Evolutionary conservation across 2,797 vertebrate genomes (phyloP), one percentile per base, ranked within the genome.

Genomic region (Falco columbarius): DNA sequence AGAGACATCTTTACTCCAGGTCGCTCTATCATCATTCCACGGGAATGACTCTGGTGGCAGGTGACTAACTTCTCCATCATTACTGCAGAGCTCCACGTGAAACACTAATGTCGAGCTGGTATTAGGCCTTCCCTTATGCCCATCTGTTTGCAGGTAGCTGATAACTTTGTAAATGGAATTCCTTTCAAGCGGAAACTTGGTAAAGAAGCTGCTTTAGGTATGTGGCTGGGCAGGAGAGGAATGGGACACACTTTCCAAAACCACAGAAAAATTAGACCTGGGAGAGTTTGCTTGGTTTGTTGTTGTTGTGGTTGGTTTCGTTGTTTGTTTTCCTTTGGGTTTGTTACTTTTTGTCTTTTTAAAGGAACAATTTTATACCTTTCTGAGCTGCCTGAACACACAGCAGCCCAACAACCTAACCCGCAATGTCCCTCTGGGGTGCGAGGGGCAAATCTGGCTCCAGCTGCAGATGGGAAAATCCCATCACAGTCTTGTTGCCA

Each of bases 51-150:
- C 54, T 20, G 71, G 30, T 75, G 90, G 81, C 86, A 93, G 89
- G 86, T 96, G 83, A 92, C 81, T 32, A 90, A 85, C 90, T 87
- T 86, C 77, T 93, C 88, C 84, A 76, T 82, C 87, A 63, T 66
- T 73, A 71, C 55, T 34, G 71, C 68, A 80, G 20, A 90, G 84
- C 75, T 90, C 93, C 40, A 19, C 2, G 51, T 9, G 22, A 58
- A 74, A 66, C 54, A 27, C 21, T 23, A 63, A 47, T 13, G 14
- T 70, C 63, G 29, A n/a, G 63, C 46, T 42, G 15, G 56, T 17
- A 38, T 56, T 23, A 81, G 58, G 30, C 84, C 68, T 94, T 89
- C 79, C 81, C 49, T 36, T 36, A 17, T 0, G 8, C 38, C 80
- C 58, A 36, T 52, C 42, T 86, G 74, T 40, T 93, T 90, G 62